Evolutionary conservation across 2,797 vertebrate species (phyloP).

Genomic region (Eulemur albifrons): DNA sequence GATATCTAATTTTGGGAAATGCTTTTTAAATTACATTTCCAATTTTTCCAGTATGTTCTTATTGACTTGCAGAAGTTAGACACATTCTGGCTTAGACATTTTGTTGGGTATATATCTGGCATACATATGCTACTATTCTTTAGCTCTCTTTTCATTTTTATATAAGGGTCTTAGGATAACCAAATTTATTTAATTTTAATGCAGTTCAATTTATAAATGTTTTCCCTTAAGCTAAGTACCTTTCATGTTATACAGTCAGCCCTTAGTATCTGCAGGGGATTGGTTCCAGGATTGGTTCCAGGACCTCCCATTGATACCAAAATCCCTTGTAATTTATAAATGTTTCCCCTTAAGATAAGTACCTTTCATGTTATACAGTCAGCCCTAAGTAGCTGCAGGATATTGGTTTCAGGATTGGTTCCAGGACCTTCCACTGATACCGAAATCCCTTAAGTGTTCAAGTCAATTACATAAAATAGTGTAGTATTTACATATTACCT

Average conservation of each 20-base stretch:
- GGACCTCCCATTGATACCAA: background rate
- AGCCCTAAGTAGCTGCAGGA: background rate
- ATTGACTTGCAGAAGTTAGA: background rate
- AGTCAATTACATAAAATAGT: background rate
- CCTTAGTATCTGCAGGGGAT: background rate
- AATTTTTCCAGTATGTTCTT: background rate
- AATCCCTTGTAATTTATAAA: background rate
- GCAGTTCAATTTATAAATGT: background rate
- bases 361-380: background rate
- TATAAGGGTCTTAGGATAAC: background rate
- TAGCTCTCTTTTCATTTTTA: background rate
- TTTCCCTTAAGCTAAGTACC: background rate
- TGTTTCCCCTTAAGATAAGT: background rate
- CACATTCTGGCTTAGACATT: background rate
- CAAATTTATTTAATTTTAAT: background rate
- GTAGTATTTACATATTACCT: background rate
- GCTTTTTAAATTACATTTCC: background rate
- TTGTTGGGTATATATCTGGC: background rate
- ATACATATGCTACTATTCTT: background rate
- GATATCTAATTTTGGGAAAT: background rate
- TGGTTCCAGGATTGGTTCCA: background rate
- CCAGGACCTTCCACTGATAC: background rate
- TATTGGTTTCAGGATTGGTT: background rate
- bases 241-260: background rate
- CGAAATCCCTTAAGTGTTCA: background rate